Evolutionary conservation across 2,113 vertebrate genomes (phyloP).

Genomic region (Baryphthengus martii): DNA sequence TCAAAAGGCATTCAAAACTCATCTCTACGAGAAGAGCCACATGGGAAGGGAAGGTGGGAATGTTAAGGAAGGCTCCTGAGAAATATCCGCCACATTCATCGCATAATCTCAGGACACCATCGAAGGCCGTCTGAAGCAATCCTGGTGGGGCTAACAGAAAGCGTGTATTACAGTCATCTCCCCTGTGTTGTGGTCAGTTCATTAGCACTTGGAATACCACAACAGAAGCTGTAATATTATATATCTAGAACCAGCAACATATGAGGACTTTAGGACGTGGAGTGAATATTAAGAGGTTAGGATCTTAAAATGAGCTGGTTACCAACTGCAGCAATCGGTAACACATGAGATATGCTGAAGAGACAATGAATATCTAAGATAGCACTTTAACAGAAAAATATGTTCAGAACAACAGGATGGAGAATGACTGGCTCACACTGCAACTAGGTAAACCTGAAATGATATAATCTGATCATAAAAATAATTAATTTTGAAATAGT

Average conservation of each 20-base stretch:
- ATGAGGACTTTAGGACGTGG: not conserved
- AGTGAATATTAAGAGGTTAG: not conserved
- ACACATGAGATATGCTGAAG: not conserved
- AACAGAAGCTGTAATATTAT: not conserved
- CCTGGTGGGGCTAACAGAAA: not conserved
- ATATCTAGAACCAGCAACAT: not conserved
- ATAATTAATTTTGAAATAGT: not conserved
- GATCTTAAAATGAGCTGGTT: not conserved
- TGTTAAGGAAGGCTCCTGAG: not conserved
- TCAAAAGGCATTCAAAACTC: not conserved
- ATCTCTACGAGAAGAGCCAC: not conserved
- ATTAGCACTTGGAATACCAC: not conserved
- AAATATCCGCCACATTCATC: not conserved
- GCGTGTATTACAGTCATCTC: not conserved
- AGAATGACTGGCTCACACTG: not conserved
- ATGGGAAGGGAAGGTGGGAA: not conserved
- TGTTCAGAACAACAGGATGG: not conserved
- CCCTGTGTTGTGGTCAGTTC: not conserved
- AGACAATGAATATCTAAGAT: not conserved
- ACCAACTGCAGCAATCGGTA: not conserved
- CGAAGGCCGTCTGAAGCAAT: not conserved
- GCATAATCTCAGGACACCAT: not conserved
- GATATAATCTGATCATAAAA: not conserved
- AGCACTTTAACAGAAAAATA: not conserved
- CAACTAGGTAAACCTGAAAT: not conserved